Conservation (phyloP, 92 coral and sea anemone species). For the Umimayanthus chanpuru region DNA sequence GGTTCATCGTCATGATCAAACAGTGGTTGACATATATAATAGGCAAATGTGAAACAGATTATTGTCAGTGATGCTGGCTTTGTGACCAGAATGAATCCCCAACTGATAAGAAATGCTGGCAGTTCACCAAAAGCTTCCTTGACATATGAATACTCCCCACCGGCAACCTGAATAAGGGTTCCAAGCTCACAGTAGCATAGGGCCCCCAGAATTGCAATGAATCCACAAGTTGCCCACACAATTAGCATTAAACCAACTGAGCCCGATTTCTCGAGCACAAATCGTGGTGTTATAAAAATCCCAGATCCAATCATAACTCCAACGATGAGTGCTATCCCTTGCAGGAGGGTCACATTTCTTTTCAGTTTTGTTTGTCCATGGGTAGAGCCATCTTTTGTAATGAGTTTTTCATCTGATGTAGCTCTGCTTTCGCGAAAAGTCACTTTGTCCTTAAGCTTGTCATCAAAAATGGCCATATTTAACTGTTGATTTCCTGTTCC, state of each 20-base stretch:
- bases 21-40: conserved; percentile 77
- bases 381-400: background rate
- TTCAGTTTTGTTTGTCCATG: conserved; percentile 40
- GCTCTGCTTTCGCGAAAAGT: background rate
- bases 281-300: conserved; percentile 90
- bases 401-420: background rate
- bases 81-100: conserved; percentile 78
- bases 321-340: conserved; percentile 88
- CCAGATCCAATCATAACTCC: conserved; percentile 99
- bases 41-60: conserved; percentile 75
- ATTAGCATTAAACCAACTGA: conserved; percentile 90
- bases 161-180: conserved; percentile 86
- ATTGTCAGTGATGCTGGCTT: conserved; percentile 91
- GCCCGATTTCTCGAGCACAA: conserved; percentile 82
- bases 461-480: conserved; percentile 2
- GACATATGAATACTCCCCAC: conserved; percentile 83
- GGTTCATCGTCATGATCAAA: conserved; percentile 47
- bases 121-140: conserved; percentile 78
- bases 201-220: conserved; percentile 86
- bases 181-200: conserved; percentile 96
- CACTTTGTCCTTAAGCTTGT: background rate
- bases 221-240: conserved; percentile 88
- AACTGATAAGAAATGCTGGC: conserved; percentile 82
- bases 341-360: conserved; percentile 77
- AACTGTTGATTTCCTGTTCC: background rate